Conservation (phyloP, 2,113 vertebrate species). For the Malurus melanocephalus region DNA sequence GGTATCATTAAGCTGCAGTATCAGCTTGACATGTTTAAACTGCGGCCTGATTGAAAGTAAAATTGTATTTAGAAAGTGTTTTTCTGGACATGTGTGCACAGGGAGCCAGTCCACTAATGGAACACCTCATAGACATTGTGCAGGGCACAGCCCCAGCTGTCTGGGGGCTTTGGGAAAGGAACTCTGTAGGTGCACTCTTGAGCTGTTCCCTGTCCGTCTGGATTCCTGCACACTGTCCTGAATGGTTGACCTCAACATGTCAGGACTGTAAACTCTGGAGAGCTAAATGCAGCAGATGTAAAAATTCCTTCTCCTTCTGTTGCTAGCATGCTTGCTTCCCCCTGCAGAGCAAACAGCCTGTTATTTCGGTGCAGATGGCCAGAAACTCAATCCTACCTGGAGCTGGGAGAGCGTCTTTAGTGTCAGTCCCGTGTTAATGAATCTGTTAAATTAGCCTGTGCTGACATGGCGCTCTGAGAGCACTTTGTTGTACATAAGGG, state of each 20-base stretch:
- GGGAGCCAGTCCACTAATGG: slow-evolving; percentile 20
- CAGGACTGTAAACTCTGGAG: slow-evolving; percentile 48
- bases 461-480: slow-evolving; percentile 58
- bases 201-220: not conserved
- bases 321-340: not conserved
- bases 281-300: slow-evolving; percentile 19
- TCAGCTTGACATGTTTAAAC: slow-evolving; percentile 39
- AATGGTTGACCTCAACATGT: slow-evolving; percentile 1
- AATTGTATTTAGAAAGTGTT: slow-evolving; percentile 8
- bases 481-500: slow-evolving; percentile 65
- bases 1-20: not conserved
- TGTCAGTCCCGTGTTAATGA: slow-evolving; percentile 70
- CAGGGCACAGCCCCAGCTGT: slow-evolving; percentile 25
- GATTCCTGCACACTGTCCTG: not conserved
- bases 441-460: slow-evolving; percentile 68
- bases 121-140: slow-evolving; percentile 47
- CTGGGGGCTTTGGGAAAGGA: slow-evolving; percentile 8
- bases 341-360: slow-evolving; percentile 19
- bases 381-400: slow-evolving; percentile 66
- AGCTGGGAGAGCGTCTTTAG: slow-evolving; percentile 43
- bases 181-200: not conserved
- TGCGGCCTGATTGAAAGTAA: not conserved
- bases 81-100: not conserved
- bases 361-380: slow-evolving; percentile 43
- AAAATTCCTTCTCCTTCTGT: slow-evolving; percentile 40